A percentile compares a stretch with the other conserved stretches of the same genome.
Conservation (phyloP, 1,140 invertebrate species). For the Ruditapes philippinarum region DNA sequence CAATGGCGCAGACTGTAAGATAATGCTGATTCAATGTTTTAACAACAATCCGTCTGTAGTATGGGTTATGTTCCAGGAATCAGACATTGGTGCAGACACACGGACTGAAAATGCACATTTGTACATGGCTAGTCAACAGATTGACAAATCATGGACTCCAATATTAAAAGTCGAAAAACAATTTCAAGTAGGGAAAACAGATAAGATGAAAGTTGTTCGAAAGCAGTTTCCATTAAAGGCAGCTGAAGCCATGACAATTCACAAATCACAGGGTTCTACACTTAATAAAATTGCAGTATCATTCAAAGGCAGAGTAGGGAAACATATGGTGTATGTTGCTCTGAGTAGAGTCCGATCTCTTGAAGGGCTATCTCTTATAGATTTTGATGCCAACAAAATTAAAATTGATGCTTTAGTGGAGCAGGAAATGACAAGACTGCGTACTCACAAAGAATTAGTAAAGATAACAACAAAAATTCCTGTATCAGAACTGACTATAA, state of each 20-base stretch:
- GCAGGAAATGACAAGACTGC: slow-evolving; percentile 34
- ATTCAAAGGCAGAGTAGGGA: slow-evolving; percentile 38
- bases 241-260: slow-evolving; percentile 55
- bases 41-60: slow-evolving; percentile 30
- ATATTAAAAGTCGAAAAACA: slow-evolving; percentile 47
- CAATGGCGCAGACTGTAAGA: slow-evolving; percentile 57
- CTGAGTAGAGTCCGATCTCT: slow-evolving; percentile 44
- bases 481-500: neutral
- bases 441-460: neutral
- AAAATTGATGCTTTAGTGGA: slow-evolving; percentile 32
- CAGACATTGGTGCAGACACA: slow-evolving; percentile 15
- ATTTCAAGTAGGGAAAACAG: slow-evolving; percentile 58
- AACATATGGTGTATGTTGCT: slow-evolving; percentile 58
- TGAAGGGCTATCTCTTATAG: slow-evolving; percentile 21
- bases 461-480: neutral
- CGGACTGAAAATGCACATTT: neutral
- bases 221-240: slow-evolving; percentile 56
- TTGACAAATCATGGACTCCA: slow-evolving; percentile 56
- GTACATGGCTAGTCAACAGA: neutral
- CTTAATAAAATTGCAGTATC: slow-evolving; percentile 41
- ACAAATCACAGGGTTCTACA: slow-evolving; percentile 52
- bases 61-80: slow-evolving; percentile 51
- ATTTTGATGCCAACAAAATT: slow-evolving; percentile 44
- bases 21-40: slow-evolving; percentile 25
- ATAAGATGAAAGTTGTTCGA: slow-evolving; percentile 50